Conservation (phyloP, 2,888 invertebrate genomes). For the Amorpha juglandis region DNA sequence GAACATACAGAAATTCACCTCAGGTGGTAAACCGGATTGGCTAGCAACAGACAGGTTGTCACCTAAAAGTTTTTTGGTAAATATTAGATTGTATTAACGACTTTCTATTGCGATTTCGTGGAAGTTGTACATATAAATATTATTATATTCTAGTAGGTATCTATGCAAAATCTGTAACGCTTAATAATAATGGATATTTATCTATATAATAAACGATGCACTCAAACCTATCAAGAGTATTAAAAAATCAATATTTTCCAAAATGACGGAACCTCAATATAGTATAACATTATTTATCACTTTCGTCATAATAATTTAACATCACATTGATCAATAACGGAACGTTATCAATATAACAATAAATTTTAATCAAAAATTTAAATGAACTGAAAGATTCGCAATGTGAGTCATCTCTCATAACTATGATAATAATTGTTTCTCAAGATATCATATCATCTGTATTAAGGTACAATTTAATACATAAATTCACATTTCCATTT, state of each 20-base stretch:
- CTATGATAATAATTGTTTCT: neutral
- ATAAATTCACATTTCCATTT: neutral
- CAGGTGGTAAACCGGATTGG: constrained; percentile 81
- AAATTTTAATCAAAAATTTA: constrained; percentile 28
- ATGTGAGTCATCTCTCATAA: constrained; percentile 27
- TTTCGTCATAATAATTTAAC: constrained; percentile 33
- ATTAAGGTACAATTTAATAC: constrained; percentile 12
- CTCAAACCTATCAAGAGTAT: too few species aligned
- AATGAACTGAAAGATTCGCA: constrained; percentile 24
- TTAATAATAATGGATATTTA: too few species aligned
- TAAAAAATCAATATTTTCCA: constrained; percentile 11
- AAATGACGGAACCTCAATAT: constrained; percentile 3
- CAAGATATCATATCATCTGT: constrained; percentile 23
- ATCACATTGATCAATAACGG: constrained; percentile 25
- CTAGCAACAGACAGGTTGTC: constrained; percentile 78
- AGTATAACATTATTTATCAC: constrained; percentile 9
- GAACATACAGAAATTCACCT: constrained; percentile 62
- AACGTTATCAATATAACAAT: constrained; percentile 32
- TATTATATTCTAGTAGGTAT: neutral
- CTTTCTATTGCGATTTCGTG: constrained; percentile 44
- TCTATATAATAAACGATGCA: too few species aligned
- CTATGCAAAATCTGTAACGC: neutral
- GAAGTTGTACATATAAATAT: neutral
- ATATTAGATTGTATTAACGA: constrained; percentile 58
- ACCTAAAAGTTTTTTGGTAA: constrained; percentile 57